Evolutionary conservation across 2,797 vertebrate genomes (phyloP), one percentile per base, ranked within the genome.

Genomic region (Tamandua tetradactyla): DNA sequence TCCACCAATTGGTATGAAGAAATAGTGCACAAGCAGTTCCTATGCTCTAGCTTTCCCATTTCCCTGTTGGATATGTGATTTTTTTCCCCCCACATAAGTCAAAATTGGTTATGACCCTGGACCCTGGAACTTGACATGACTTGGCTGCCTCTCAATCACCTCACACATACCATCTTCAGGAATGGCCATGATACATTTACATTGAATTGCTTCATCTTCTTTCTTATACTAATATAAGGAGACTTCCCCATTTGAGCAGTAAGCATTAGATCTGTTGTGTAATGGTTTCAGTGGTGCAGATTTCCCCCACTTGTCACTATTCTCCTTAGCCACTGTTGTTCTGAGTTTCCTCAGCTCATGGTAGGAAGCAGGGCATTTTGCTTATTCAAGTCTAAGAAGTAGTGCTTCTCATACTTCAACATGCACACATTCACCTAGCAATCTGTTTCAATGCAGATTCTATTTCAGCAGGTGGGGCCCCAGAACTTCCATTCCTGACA

Each of bases 91-190:
- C 22, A 42, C 30, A 35, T 84, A 55, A 93, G 59, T 90, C 89
- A 95, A 35, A n/a, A 85, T 82, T 66, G 35, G 74, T 82, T 74
- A 69, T 30, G 74, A 69, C 12, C 5, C 17, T 62, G 87, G 74
- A 69, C 12, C 5, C 17, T 62, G 87, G 42, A 94, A 47, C 35
- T 79, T 95, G 64, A 20, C 23, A 44, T 52, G 23, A 49, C 37
- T 62, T 93, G 32, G 32, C 55, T 93, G 14, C 15, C n/a, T 95
- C n/a, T 92, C 68, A 87, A 37, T 83, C 40, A 91, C 30, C 4
- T 57, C 44, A 74, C 91, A 94, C 40, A 90, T 47, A 92, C 35
- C n/a, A 94, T 23, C 23, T 81, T 84, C 32, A 81, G 76, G 20
- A 42, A 18, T 64, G 18, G 20, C 25, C 72, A 27, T 18, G 20